These are phyloP conservation scores for Camarhynchus parvulus DNA, from an alignment of 2,113 vertebrate genomes.

Conservation along the genomic window DNA sequence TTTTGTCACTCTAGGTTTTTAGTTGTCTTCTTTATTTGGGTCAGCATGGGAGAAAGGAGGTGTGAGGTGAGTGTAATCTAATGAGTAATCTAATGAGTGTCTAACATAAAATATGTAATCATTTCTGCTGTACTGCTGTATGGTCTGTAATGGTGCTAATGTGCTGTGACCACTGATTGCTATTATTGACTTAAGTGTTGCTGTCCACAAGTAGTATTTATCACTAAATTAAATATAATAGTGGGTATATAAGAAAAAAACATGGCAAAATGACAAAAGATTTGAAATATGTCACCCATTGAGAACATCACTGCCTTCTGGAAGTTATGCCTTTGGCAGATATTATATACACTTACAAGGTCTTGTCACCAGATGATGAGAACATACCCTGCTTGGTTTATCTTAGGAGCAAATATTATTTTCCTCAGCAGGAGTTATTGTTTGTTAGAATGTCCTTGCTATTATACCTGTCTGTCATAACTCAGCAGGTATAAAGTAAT, in stretches of 20 bases:
- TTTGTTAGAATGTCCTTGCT: not conserved
- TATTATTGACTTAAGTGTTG: not conserved
- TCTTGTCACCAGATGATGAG: not conserved
- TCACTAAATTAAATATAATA: not conserved
- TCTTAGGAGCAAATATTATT: not conserved
- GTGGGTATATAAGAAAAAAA: not conserved
- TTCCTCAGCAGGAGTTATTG: not conserved
- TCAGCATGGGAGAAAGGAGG: fast-evolving
- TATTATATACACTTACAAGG: not conserved
- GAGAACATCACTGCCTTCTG: not conserved
- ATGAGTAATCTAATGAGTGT: not conserved
- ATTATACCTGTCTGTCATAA: not conserved
- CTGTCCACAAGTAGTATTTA: not conserved
- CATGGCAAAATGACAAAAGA: not conserved
- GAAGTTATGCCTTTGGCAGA: not conserved
- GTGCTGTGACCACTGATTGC: not conserved
- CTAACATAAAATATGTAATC: not conserved
- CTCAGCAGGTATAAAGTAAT: not conserved
- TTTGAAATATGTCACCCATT: not conserved
- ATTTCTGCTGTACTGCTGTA: not conserved
- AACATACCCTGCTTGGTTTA: not conserved
- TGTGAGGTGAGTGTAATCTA: not conserved
- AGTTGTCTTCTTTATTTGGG: not conserved
- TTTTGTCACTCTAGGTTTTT: not conserved
- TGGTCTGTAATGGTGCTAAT: not conserved